A percentile compares a stretch with the other conserved stretches of the same genome.
Evolutionary conservation across 2,113 vertebrate genomes (phyloP).

Genomic region (Rhizomys pruinosus): DNA sequence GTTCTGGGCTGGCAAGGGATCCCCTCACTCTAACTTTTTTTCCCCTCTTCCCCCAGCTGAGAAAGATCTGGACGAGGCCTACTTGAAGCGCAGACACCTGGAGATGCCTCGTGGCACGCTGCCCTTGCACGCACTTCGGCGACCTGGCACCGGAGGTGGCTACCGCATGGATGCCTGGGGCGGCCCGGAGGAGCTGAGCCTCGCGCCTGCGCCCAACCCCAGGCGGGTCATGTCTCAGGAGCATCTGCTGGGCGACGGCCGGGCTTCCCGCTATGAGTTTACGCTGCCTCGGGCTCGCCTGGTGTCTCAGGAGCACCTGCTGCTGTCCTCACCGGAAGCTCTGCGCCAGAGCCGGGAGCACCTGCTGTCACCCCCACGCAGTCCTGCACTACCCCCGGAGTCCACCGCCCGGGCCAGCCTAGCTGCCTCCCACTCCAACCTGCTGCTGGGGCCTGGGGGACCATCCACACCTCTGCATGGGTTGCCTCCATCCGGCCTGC

Average conservation of each 20-base stretch:
- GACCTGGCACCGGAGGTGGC: slow-evolving; percentile 83
- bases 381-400: slow-evolving; percentile 75
- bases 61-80: slow-evolving; percentile 94
- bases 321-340: slow-evolving; percentile 86
- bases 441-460: slow-evolving; percentile 73
- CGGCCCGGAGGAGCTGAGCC: slow-evolving; percentile 73
- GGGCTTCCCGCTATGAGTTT: slow-evolving; percentile 79
- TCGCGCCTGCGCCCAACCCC: slow-evolving; percentile 84
- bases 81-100: slow-evolving; percentile 89
- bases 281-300: slow-evolving; percentile 83
- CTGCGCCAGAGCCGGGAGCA: slow-evolving; percentile 91
- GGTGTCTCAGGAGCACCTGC: slow-evolving; percentile 86
- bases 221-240: slow-evolving; percentile 94
- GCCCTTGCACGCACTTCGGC: slow-evolving; percentile 87
- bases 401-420: slow-evolving; percentile 63
- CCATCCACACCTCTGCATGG: slow-evolving; percentile 76
- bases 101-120: slow-evolving; percentile 90
- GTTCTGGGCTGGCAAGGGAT: not conserved
- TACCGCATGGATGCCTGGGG: slow-evolving; percentile 86
- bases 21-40: not conserved
- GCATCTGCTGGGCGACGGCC: slow-evolving; percentile 86
- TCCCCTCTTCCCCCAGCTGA: slow-evolving; percentile 83
- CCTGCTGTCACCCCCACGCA: slow-evolving; percentile 86
- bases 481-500: slow-evolving; percentile 62
- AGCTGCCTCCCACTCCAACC: slow-evolving; percentile 77